Percentiles rank a stretch among this genome's conserved stretches.
Conservation (phyloP, 2,113 vertebrate species). For the Pollachius pollachius region DNA sequence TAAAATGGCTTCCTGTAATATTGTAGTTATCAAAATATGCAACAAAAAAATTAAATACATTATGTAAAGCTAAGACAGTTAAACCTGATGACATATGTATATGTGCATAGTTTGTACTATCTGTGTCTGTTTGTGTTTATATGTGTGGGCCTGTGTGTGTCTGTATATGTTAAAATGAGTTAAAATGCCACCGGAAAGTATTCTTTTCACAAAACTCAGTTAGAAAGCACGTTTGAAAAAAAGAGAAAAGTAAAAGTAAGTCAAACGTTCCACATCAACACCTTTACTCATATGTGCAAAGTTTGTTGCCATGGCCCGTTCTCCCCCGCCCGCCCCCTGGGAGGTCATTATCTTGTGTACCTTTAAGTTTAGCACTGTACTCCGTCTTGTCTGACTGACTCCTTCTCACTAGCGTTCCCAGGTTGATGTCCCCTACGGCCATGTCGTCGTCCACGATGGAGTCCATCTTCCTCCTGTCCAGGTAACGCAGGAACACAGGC, state of each 20-base stretch:
- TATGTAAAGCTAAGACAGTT: too few species aligned
- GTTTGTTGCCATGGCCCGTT: conserved; percentile 59
- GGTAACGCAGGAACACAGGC: conserved; percentile 81
- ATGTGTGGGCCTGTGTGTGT: background rate
- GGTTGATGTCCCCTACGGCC: conserved; percentile 74
- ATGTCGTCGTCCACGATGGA: conserved; percentile 75
- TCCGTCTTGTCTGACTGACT: conserved; percentile 96
- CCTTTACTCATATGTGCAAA: conserved; percentile 15
- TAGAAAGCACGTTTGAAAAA: conserved; percentile 9
- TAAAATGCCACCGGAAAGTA: too few species aligned
- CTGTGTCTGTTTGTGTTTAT: too few species aligned
- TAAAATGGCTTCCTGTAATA: too few species aligned
- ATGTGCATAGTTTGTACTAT: background rate
- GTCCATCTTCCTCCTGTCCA: conserved; percentile 91
- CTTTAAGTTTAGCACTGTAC: conserved; percentile 93
- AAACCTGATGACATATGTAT: too few species aligned
- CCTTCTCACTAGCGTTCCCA: conserved; percentile 83
- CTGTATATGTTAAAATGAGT: too few species aligned
- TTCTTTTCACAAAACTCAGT: too few species aligned
- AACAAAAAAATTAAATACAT: background rate
- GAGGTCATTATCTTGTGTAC: conserved; percentile 69
- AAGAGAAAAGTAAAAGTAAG: conserved; percentile 7
- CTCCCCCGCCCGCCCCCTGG: conserved; percentile 36
- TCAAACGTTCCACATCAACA: background rate
- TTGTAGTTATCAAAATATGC: too few species aligned